A percentile compares a stretch with the other conserved stretches of the same genome.
Evolutionary conservation across 2,888 invertebrate species (phyloP).

Genomic region (Nematopogon swammerdamellus): DNA sequence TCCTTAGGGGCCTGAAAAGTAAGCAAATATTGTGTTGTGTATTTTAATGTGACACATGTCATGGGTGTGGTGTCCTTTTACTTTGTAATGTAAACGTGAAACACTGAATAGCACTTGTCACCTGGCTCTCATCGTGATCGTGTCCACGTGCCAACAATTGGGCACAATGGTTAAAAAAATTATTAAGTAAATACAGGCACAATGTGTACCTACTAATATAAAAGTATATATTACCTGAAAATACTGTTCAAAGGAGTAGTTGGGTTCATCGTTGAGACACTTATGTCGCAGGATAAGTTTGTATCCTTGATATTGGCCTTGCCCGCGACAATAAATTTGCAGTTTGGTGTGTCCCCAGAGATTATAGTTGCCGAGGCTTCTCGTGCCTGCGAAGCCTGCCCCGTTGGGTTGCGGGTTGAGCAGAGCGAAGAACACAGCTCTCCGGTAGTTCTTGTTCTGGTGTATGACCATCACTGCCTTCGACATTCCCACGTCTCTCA

Average conservation of each 20-base stretch:
- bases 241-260: slow-evolving; percentile 60
- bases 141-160: too few species aligned
- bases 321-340: slow-evolving; percentile 53
- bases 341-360: slow-evolving; percentile 45
- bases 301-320: slow-evolving; percentile 56
- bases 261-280: slow-evolving; percentile 51
- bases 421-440: slow-evolving; percentile 62
- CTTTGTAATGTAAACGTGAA: too few species aligned
- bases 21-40: too few species aligned
- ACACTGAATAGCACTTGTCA: too few species aligned
- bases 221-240: slow-evolving; percentile 53
- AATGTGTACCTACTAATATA: too few species aligned
- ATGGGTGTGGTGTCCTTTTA: too few species aligned
- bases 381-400: slow-evolving; percentile 63
- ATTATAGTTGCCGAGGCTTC: slow-evolving; percentile 45
- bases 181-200: too few species aligned
- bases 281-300: slow-evolving; percentile 61
- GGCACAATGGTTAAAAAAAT: too few species aligned
- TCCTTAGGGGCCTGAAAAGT: slow-evolving; percentile 49
- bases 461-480: slow-evolving; percentile 60
- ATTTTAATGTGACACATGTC: neutral
- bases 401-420: slow-evolving; percentile 66
- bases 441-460: slow-evolving; percentile 54
- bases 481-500: slow-evolving; percentile 62
- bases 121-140: too few species aligned